These are phyloP conservation scores for Chelidonichthys spinosus DNA, from an alignment of 2,797 vertebrate genomes.

Conservation along the genomic window DNA sequence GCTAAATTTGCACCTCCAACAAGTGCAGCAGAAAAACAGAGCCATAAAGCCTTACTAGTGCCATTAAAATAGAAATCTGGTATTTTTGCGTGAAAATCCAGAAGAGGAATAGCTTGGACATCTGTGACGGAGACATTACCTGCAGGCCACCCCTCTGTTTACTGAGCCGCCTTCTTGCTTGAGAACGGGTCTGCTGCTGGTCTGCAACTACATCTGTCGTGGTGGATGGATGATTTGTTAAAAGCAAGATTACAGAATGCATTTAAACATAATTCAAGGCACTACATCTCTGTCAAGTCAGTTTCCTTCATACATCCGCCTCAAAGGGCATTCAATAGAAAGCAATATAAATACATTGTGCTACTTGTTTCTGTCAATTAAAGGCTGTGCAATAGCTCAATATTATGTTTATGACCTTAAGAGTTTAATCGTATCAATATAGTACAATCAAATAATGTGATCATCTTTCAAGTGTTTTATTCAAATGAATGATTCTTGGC, in stretches of 20 bases:
- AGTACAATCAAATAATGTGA: not conserved
- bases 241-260: not conserved
- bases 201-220: constrained; percentile 8
- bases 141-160: constrained; percentile 3
- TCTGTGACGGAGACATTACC: constrained; percentile 33
- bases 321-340: not conserved
- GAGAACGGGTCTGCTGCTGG: constrained; percentile 17
- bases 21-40: constrained; percentile 10
- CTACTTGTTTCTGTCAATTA: not conserved
- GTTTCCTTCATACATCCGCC: not conserved
- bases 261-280: not conserved
- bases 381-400: not conserved
- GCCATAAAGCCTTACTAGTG: not conserved
- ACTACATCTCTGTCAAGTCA: not conserved
- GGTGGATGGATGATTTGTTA: not conserved
- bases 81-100: not conserved
- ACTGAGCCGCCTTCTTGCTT: not conserved
- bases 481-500: not conserved
- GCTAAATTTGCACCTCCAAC: constrained; percentile 11
- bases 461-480: not conserved
- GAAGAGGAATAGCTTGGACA: constrained; percentile 12
- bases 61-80: constrained; percentile 16
- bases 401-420: not conserved
- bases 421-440: not conserved
- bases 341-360: not conserved